Base-by-base conservation (phyloP, 2,797 vertebrate genomes). In the Todus mexicanus region DNA sequence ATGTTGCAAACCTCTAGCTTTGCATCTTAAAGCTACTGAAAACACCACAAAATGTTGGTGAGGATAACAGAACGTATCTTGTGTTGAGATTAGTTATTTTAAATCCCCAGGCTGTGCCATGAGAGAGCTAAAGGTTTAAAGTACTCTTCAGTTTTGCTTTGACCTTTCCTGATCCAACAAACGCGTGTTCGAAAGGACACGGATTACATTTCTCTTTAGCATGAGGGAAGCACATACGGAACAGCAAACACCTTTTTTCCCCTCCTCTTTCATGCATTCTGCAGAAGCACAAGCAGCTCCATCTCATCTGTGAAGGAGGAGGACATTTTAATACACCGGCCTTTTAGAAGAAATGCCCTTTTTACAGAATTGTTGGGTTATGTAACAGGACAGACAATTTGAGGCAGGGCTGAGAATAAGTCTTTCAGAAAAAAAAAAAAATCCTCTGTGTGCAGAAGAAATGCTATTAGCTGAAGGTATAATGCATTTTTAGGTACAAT, bases 111-210 rank as follows among this genome's bases (percentile, higher is more conserved):
- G 15, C 75, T 45, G 12, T 11, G 33, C 53, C 71, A 50, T 38
- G 31, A 78, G 68, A 53, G 29, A 21, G 9, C 20, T 15, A 12
- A 53, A 88, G 64, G 64, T 57, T 72, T 57, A 4, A 59, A 74
- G 54, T 2, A 14, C 57, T 43, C 23, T 56, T 75, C 71, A 60
- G 12, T 31, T 90, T 70, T 57, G 23, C 85, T 42, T 14, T 80
- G 89, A 94, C 92, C 92, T 90, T 85, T 93, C 53, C 48, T 45
- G 42, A 73, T 50, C 64, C 64, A 82, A 68, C 59, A 76, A 90
- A 25, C 1, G 10, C 15, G 25, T 48, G 35, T 53, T 54, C 74
- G 94, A 66, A 53, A 18, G 68, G 33, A 78, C 35, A 10, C 33
- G 3, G 47, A 48, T 68, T 17, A 38, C 63, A 27, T 22, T 50